These are phyloP conservation scores for Linyphia triangularis DNA, from an alignment of 2,888 invertebrate genomes.

Conservation along the genomic window DNA sequence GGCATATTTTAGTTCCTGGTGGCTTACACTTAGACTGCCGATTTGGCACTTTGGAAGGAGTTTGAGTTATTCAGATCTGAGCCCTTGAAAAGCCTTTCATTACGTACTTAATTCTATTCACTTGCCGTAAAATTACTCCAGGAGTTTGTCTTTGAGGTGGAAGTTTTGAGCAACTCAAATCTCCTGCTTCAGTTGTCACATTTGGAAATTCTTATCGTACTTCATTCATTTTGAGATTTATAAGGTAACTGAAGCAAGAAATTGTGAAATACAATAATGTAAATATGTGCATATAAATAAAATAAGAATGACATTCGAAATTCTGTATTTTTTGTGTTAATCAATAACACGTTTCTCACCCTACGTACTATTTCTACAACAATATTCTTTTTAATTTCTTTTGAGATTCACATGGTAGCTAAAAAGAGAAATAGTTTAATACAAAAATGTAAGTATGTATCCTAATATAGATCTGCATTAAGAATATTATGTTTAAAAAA, in stretches of 20 bases:
- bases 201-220: neutral
- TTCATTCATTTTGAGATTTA: neutral
- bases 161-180: neutral
- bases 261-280: neutral
- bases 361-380: no score
- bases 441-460: no score
- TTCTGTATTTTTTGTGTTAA: no score
- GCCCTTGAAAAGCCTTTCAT: constrained; percentile 22
- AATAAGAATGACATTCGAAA: no score
- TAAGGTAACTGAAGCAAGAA: neutral
- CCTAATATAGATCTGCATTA: no score
- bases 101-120: constrained; percentile 27
- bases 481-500: no score
- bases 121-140: constrained; percentile 2
- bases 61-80: constrained; percentile 22
- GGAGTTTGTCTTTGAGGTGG: neutral
- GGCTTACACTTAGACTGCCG: constrained; percentile 7
- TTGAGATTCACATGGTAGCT: no score
- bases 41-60: constrained; percentile 3
- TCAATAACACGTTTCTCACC: no score
- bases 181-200: neutral
- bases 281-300: neutral
- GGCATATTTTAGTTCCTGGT: constrained; percentile 26
- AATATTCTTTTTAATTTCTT: no score
- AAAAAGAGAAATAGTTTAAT: no score